Evolutionary conservation across 2,797 vertebrate genomes (phyloP), one percentile per base, ranked within the genome.

Genomic region (Diglossa cyanea): DNA sequence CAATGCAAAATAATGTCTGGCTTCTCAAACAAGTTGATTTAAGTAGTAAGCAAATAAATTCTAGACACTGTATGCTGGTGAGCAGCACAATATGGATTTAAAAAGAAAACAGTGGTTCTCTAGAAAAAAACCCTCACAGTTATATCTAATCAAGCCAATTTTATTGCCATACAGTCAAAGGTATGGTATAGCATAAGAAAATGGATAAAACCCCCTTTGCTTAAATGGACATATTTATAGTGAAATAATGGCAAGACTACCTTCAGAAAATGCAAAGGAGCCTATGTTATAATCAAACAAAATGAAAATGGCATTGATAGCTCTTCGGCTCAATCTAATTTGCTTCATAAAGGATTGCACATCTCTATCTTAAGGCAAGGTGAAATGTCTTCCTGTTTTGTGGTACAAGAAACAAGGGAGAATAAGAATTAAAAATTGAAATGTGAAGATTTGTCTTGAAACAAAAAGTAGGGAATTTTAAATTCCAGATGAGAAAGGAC

Each of bases 1-100:
- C 54, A 93, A 58, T 25, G 48, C 63, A 91, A 95, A 85, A 74
- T 71, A 31, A 80, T 14, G 31, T 50, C 50, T 89, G 73, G 72
- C 51, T 94, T 96, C 58, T 91, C 44, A 93, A 86, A 40, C 20
- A 94, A 80, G 91, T 61, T 23, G 48, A 44, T 84, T 57, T 51
- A 88, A 80, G 21, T 58, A 90, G 58, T 12, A 82, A 57, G 91
- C 11, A 90, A 88, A 94, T n/a, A 86, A 62, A 80, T 53, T 62
- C 70, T 62, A 83, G 91, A 45, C 8, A 20, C 4, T 67, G 12
- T 40, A 25, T 57, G 53, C 39, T 84, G n/a, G 57, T 55, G 9
- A 94, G 42, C 19, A 91, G 84, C 21, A 55, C 77, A 82, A 47
- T 74, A 57, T 42, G 68, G 61, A 82, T 53, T 81, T 57, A 85